Percentiles rank a stretch among this genome's conserved stretches.
Conservation (phyloP, 2,113 vertebrate species). For the Tylochromis polylepis region DNA sequence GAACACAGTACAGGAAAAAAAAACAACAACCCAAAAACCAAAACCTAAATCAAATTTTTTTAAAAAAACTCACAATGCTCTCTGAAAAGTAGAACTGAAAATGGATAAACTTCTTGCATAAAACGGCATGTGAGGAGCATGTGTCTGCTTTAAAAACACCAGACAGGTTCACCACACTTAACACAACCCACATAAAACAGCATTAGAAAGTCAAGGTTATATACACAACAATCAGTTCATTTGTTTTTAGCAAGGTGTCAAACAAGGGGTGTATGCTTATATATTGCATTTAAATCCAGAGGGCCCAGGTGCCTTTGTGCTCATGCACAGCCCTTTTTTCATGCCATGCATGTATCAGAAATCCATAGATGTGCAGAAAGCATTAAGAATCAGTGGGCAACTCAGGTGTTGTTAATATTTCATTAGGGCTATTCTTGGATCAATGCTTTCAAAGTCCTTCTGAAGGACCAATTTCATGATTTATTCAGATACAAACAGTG, state of each 20-base stretch:
- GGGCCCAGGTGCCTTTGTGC: background rate
- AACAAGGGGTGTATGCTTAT: background rate
- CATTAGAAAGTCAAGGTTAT: background rate
- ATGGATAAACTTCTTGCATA: background rate
- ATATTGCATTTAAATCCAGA: background rate
- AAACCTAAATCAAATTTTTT: too few species aligned
- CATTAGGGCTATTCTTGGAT: slow-evolving; percentile 82
- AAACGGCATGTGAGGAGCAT: background rate
- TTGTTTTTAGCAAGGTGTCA: background rate
- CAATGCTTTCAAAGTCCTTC: slow-evolving; percentile 76
- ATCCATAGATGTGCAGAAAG: slow-evolving; percentile 67
- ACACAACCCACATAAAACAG: background rate
- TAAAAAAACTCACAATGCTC: background rate
- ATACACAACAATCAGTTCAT: background rate
- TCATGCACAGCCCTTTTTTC: background rate
- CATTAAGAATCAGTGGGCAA: slow-evolving; percentile 55
- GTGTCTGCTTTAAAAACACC: background rate
- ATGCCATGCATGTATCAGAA: slow-evolving; percentile 30
- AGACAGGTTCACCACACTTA: background rate
- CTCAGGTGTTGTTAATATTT: slow-evolving; percentile 79
- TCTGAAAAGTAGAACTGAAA: background rate
- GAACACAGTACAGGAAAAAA: accelerated
- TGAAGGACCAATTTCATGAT: slow-evolving; percentile 79
- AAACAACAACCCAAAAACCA: too few species aligned
- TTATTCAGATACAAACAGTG: slow-evolving; percentile 77